These are phyloP conservation scores for Hemicentrotus pulcherrimus DNA, from an alignment of 35 echinoderm and acorn worm species.

Conservation along the genomic window DNA sequence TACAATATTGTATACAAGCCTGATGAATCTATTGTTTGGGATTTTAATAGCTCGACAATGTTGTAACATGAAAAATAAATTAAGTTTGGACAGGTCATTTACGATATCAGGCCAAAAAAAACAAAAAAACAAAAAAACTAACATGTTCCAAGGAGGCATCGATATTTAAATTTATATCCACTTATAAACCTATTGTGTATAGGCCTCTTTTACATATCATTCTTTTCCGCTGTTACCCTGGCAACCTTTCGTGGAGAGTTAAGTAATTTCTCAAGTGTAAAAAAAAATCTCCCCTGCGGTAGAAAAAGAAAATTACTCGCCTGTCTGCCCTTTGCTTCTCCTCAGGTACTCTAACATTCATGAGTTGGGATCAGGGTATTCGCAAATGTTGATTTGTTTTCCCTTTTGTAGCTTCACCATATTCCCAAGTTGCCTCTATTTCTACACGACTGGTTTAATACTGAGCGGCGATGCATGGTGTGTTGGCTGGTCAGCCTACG, in stretches of 20 bases:
- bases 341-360: not conserved
- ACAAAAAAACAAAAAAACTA: too few species aligned
- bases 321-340: not conserved
- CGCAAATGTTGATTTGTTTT: slow-evolving; percentile 19
- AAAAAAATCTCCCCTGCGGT: not conserved
- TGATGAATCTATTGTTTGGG: too few species aligned
- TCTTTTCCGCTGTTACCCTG: not conserved
- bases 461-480: not conserved
- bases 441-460: not conserved
- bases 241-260: not conserved
- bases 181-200: not conserved
- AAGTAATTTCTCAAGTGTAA: not conserved
- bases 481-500: not conserved
- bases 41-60: too few species aligned
- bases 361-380: not conserved
- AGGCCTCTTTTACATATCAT: not conserved
- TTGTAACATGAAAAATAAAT: too few species aligned
- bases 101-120: too few species aligned
- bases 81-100: too few species aligned
- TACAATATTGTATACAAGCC: too few species aligned
- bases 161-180: not conserved
- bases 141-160: too few species aligned
- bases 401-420: not conserved
- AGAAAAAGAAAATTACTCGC: not conserved
- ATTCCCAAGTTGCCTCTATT: not conserved